Base-by-base conservation (phyloP, 2,888 invertebrate genomes). In the Ophion ventricosus region DNA sequence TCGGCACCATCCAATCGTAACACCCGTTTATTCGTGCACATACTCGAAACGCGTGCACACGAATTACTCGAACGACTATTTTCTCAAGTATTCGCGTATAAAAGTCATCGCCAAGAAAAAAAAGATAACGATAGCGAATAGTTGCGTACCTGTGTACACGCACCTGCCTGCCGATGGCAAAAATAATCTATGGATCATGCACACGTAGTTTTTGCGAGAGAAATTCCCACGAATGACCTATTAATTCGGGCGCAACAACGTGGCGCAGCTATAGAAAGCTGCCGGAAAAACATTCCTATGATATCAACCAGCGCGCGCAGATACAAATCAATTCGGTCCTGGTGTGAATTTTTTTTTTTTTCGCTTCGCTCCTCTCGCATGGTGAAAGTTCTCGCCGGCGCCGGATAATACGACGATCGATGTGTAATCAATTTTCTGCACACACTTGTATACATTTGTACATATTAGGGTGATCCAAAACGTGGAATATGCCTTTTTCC, bases 141-240 rank as follows among this genome's bases (percentile, higher is more conserved):
- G 11, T 49, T 49, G 17, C 49, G 2, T 4, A 49, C 49, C 49
- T 1, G 14, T 49, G 17, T 49, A 49, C 49, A 14, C 17, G 49
- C 49, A 7, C 35, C 35, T 35, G 35, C 35, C 35, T 7, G 49
- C 17, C 17, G 14, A 11, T 17, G 14, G 26, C 57, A 40, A 56
- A 72, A 57, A 59, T 59, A 40, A 72, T 57, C 35, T 23, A 57
- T 57, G 57, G 25, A 49, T 2, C 49, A 49, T 49, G 40, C 35
- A 14, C 35, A 14, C n/a, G 17, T 23, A 14, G 11, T 72, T 72
- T 72, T 72, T 40, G 20, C 49, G 26, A 25, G 35, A 72, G 35
- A 69, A 69, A 69, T 54, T 69, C 8, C 23, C 10, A 72, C 26
- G 72, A 72, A 72, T 72, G 57, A 72, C 35, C 72, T 56, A 57